Base-by-base conservation (phyloP, 1,140 invertebrate genomes). In the Drosophila tsacasi region DNA sequence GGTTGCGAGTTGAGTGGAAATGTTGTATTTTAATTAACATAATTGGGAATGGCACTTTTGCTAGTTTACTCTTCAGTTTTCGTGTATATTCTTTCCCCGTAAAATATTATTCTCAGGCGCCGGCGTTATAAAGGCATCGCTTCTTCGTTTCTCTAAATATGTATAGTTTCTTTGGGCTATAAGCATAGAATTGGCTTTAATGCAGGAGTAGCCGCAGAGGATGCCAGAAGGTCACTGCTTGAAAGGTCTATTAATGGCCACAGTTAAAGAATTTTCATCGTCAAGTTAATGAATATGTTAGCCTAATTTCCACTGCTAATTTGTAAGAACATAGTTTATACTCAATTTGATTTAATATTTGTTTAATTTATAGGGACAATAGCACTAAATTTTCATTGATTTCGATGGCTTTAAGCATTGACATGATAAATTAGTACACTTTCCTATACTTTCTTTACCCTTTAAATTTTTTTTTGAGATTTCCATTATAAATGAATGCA, bases 401-500 rank as follows among this genome's bases (percentile, higher is more conserved):
- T 47, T 47, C 21, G 23, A 0, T 46, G 15, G 12, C 13, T 15
- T 7, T 23, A 23, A 23, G 21, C 21, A 46, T 23, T 23, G n/a
- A 10, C 13, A 25, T 19, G 17, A 69, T 25, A 35, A 40, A 69
- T 35, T 40, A 42, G 44, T 35, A 44, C 25, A 49, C 21, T 40
- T 69, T n/a, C 21, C 21, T 27, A 35, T 46, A 21, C 2, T 23
- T 13, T 19, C 15, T 32, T n/a, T 10, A 3, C 35, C n/a, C 21
- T 35, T 21, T 58, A n/a, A 40, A 35, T 73, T 72, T 37, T 72
- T 37, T 21, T 17, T 52, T 42, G 50, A 30, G 13, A 59, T 40
- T 71, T 72, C 27, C 54, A 72, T 60, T 74, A 40, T 49, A 57
- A 75, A 55, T 74, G 49, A 74, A 74, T 75, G 58, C 69, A 74